Conservation (phyloP, 1,140 invertebrate genomes). For the Diachasmimorpha longicaudata region DNA sequence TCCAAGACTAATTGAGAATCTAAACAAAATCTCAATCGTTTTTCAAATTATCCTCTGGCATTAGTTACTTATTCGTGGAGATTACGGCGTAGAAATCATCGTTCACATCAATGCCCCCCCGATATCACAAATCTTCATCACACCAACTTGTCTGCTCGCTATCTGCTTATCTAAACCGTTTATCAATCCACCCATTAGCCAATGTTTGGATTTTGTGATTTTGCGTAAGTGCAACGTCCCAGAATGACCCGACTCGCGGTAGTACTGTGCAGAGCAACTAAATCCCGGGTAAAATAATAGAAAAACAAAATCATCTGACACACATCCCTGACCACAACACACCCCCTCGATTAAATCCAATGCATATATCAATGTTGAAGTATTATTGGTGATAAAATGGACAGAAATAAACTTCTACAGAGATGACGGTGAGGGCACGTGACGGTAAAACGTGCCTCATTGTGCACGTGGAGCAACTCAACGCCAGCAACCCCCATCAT, state of each 20-base stretch:
- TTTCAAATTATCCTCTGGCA: too few species aligned
- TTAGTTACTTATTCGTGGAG: too few species aligned
- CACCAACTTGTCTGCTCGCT: not conserved
- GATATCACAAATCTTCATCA: not conserved
- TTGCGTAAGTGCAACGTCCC: not conserved
- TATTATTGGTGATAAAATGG: slow-evolving; percentile 13
- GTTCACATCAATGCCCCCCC: not conserved
- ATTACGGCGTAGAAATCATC: too few species aligned
- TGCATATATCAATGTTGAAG: not conserved
- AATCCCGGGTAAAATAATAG: not conserved
- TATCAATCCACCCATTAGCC: not conserved
- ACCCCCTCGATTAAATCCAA: not conserved
- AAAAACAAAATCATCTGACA: not conserved
- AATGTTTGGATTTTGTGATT: not conserved
- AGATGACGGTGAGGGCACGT: slow-evolving; percentile 38
- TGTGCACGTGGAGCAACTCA: slow-evolving; percentile 48
- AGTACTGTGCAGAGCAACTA: not conserved
- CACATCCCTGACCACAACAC: not conserved
- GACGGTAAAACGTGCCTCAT: slow-evolving; percentile 51
- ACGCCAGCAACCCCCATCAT: slow-evolving; percentile 18
- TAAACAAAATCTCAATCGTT: too few species aligned
- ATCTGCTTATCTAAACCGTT: not conserved
- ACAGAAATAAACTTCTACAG: not conserved
- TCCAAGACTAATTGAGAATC: too few species aligned
- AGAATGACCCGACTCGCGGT: not conserved